Evolutionary conservation across 2,113 vertebrate species (phyloP).

Genomic region (Calyptomena viridis): DNA sequence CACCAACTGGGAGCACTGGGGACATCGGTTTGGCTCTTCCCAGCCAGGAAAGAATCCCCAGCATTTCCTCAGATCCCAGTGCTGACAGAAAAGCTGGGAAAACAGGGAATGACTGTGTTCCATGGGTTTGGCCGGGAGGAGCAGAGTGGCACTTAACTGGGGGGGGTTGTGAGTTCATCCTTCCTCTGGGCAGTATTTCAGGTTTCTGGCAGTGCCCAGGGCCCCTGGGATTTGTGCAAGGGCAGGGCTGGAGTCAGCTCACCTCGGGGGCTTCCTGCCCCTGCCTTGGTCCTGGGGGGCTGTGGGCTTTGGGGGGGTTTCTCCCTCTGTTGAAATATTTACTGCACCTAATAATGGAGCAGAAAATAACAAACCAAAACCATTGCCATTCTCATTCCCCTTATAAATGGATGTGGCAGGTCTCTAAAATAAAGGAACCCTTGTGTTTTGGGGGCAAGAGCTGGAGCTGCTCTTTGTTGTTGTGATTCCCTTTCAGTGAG

Average conservation of each 20-base stretch:
- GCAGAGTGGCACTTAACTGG: slow-evolving; percentile 36
- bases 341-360: neutral
- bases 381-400: slow-evolving; percentile 20
- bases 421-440: neutral
- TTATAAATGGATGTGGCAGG: neutral
- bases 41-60: slow-evolving; percentile 1
- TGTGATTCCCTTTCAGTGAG: neutral
- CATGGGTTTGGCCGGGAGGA: slow-evolving; percentile 49
- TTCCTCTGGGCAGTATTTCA: slow-evolving; percentile 75
- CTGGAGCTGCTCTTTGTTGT: neutral
- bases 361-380: neutral
- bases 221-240: slow-evolving; percentile 35
- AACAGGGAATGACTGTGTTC: neutral
- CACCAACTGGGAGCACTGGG: neutral
- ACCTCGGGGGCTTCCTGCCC: slow-evolving; percentile 55
- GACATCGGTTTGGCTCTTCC: slow-evolving; percentile 52
- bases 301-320: slow-evolving; percentile 7
- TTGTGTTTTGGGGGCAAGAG: neutral
- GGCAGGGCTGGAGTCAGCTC: slow-evolving; percentile 30
- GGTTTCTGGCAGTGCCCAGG: slow-evolving; percentile 24
- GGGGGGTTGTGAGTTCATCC: slow-evolving; percentile 72
- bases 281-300: slow-evolving; percentile 5
- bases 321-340: slow-evolving; percentile 36
- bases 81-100: slow-evolving; percentile 21
- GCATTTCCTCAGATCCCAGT: slow-evolving; percentile 15